These are phyloP conservation scores for Hirtodrosophila duncani DNA, from an alignment of 2,888 invertebrate genomes.

Conservation along the genomic window DNA sequence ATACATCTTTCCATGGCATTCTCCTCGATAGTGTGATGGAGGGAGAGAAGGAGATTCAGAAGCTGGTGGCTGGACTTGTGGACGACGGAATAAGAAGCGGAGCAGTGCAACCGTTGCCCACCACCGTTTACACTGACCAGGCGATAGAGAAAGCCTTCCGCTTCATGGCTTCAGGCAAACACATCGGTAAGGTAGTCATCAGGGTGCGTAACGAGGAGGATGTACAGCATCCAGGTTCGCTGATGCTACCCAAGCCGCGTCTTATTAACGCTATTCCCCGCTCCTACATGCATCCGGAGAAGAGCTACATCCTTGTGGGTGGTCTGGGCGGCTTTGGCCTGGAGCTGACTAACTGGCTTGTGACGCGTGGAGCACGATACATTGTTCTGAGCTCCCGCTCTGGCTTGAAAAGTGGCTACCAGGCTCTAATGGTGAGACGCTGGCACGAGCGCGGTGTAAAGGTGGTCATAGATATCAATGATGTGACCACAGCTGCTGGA, in stretches of 20 bases:
- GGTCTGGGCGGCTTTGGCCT: slow-evolving; percentile 98
- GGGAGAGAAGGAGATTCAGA: slow-evolving; percentile 82
- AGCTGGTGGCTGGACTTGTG: slow-evolving; percentile 88
- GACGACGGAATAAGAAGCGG: slow-evolving; percentile 91
- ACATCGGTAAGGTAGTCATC: slow-evolving; percentile 97
- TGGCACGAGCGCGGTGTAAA: slow-evolving; percentile 83
- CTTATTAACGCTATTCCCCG: slow-evolving; percentile 89
- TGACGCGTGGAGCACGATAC: slow-evolving; percentile 89
- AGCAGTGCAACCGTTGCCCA: slow-evolving; percentile 92
- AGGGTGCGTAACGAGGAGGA: slow-evolving; percentile 91
- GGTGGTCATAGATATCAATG: slow-evolving; percentile 83
- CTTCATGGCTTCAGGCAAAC: slow-evolving; percentile 97
- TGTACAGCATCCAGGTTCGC: slow-evolving; percentile 80
- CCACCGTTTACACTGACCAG: slow-evolving; percentile 89
- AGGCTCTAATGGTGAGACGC: slow-evolving; percentile 87
- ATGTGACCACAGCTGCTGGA: slow-evolving; percentile 82
- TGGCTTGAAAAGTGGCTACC: slow-evolving; percentile 95
- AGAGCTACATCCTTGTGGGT: slow-evolving; percentile 87
- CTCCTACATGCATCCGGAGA: slow-evolving; percentile 89
- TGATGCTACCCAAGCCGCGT: slow-evolving; percentile 80
- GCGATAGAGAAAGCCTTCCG: slow-evolving; percentile 95
- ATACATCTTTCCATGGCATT: slow-evolving; percentile 99
- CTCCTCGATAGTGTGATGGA: slow-evolving; percentile 95
- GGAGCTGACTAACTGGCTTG: slow-evolving; percentile 94
- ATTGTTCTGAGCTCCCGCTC: slow-evolving; percentile 93